phyloP scores from a whole-genome alignment of 2,797 vertebrate genomes.

The Vireo griseus region DNA sequence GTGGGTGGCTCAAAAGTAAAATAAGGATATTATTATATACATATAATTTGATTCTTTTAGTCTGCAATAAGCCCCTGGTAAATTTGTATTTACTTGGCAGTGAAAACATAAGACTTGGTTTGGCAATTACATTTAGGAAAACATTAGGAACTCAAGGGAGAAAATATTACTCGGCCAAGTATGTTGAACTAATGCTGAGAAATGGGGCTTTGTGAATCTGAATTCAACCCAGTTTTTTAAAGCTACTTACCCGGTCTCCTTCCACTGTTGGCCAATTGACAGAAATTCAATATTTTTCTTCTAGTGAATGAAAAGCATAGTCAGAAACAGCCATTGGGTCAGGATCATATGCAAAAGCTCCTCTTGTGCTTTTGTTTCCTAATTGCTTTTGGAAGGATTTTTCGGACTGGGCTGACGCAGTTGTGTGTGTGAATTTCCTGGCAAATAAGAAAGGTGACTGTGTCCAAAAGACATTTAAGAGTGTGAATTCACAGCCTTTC shows the following conservation, averaged over 20 bases:
- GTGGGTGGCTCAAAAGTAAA: conserved; percentile 5
- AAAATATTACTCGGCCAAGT: background rate
- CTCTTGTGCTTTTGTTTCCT: conserved; percentile 53
- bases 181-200: conserved; percentile 5
- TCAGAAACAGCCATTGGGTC: background rate
- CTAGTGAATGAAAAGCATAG: conserved; percentile 50
- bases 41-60: conserved; percentile 11
- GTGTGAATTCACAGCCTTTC: conserved; percentile 65
- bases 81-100: conserved; percentile 38
- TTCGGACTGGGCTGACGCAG: conserved; percentile 40
- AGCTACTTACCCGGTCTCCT: background rate
- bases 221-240: conserved; percentile 24
- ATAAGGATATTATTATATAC: background rate
- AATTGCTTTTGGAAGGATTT: conserved; percentile 47
- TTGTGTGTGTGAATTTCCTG: conserved; percentile 70
- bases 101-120: conserved; percentile 18
- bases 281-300: conserved; percentile 49
- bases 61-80: background rate
- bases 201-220: background rate
- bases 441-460: conserved; percentile 59
- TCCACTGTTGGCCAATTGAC: background rate
- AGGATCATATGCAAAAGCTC: conserved; percentile 41
- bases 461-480: conserved; percentile 72
- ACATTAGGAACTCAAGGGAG: conserved; percentile 13
- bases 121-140: conserved; percentile 52